These are phyloP conservation scores for Adelges cooleyi DNA, from an alignment of 1,140 invertebrate species.

Conservation along the genomic window DNA sequence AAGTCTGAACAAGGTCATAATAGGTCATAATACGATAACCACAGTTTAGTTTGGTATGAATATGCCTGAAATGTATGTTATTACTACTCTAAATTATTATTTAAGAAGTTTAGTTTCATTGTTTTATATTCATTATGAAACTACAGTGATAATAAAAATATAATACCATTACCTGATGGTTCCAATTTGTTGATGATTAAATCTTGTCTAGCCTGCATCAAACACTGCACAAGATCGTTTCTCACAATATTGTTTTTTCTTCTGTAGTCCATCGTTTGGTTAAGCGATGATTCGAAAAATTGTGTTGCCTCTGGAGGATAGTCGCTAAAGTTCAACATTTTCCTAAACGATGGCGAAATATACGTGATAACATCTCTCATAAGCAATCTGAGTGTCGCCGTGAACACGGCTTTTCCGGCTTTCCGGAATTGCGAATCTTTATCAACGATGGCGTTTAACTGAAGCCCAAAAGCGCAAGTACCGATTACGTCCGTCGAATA, in stretches of 20 bases:
- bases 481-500: conserved; percentile 34
- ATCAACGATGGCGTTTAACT: conserved; percentile 38
- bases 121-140: too few species aligned
- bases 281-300: conserved; percentile 32
- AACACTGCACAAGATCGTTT: conserved; percentile 45
- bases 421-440: conserved; percentile 43
- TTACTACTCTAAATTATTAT: too few species aligned
- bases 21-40: too few species aligned
- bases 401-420: conserved; percentile 34
- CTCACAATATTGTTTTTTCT: conserved; percentile 38
- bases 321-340: background rate
- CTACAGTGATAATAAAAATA: too few species aligned
- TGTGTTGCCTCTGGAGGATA: conserved; percentile 22
- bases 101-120: too few species aligned
- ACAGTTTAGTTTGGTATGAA: too few species aligned
- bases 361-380: background rate
- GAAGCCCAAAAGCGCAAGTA: conserved; percentile 34
- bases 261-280: conserved; percentile 40
- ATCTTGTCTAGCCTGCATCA: conserved; percentile 37
- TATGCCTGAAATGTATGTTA: too few species aligned
- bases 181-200: conserved; percentile 25
- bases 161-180: background rate
- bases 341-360: background rate
- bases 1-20: too few species aligned
- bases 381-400: conserved; percentile 4